A percentile compares a stretch with the other conserved stretches of the same genome.
Evolutionary conservation across 2,113 vertebrate species (phyloP).

Genomic region (Cepphus grylle): DNA sequence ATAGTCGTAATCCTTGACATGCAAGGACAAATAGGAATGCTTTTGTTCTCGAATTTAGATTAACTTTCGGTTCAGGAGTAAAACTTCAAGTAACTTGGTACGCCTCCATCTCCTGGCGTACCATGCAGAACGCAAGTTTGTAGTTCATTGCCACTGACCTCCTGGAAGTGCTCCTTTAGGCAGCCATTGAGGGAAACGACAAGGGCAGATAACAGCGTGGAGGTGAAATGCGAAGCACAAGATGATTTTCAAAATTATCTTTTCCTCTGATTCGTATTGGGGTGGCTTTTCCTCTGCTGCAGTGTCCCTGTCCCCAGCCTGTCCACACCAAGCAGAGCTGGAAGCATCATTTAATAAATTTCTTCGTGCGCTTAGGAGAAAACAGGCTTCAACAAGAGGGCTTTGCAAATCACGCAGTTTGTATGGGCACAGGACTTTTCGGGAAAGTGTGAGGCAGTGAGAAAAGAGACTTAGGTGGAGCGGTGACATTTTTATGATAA

Average conservation of each 20-base stretch:
- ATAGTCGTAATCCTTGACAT: slow-evolving; percentile 85
- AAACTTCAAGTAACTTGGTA: background rate
- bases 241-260: background rate
- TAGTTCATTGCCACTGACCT: background rate
- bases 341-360: background rate
- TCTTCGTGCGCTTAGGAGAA: background rate
- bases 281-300: background rate
- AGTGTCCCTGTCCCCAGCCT: accelerated
- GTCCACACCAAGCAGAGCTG: background rate
- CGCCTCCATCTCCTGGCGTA: background rate
- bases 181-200: background rate
- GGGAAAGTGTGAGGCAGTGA: background rate
- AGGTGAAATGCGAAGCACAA: background rate
- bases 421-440: background rate
- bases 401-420: background rate
- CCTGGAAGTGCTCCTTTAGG: background rate
- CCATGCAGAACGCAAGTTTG: background rate
- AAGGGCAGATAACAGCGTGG: accelerated
- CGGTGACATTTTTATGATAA: background rate
- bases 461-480: background rate
- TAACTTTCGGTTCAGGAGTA: slow-evolving; percentile 58
- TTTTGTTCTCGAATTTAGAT: slow-evolving; percentile 88
- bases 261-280: accelerated
- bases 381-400: background rate
- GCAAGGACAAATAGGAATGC: slow-evolving; percentile 85